Percentiles rank a stretch among this genome's conserved stretches.
phyloP scores from a whole-genome alignment of 2,797 vertebrate genomes.

The Garrulus glandarius region DNA sequence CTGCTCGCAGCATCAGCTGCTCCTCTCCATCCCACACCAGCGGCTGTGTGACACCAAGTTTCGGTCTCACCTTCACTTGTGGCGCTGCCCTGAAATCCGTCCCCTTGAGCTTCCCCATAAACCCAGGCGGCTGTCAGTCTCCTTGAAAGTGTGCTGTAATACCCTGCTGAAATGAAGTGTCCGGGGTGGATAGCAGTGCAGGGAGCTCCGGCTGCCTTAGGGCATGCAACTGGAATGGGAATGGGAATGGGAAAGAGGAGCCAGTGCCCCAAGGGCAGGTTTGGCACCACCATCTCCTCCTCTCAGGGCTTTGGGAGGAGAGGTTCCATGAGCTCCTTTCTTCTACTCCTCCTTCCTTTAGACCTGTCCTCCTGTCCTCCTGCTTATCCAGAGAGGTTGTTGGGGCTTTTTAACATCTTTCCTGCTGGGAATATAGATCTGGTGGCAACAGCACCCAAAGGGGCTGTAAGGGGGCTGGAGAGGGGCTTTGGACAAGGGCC shows the following conservation, averaged over 20 bases:
- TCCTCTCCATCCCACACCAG: background rate
- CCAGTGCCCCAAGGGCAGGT: fast-evolving
- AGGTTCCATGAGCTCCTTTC: background rate
- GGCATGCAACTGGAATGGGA: fast-evolving
- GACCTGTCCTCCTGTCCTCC: background rate
- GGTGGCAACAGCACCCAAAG: background rate
- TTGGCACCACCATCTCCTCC: fast-evolving
- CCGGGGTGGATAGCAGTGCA: fast-evolving
- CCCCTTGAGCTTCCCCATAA: fast-evolving
- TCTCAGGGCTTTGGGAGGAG: background rate
- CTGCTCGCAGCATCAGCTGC: background rate
- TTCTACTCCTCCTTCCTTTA: background rate
- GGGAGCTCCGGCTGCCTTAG: background rate
- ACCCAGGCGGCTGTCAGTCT: background rate
- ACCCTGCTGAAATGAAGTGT: background rate
- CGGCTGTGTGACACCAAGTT: fast-evolving
- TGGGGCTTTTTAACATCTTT: background rate
- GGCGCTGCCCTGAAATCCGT: background rate
- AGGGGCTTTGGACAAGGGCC: background rate
- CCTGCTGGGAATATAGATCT: background rate
- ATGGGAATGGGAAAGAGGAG: background rate
- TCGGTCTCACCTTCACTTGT: fast-evolving
- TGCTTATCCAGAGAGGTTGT: background rate
- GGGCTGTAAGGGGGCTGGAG: background rate
- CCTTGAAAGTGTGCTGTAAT: background rate